Conservation (phyloP, 2,888 invertebrate species). For the Nowickia ferox region DNA sequence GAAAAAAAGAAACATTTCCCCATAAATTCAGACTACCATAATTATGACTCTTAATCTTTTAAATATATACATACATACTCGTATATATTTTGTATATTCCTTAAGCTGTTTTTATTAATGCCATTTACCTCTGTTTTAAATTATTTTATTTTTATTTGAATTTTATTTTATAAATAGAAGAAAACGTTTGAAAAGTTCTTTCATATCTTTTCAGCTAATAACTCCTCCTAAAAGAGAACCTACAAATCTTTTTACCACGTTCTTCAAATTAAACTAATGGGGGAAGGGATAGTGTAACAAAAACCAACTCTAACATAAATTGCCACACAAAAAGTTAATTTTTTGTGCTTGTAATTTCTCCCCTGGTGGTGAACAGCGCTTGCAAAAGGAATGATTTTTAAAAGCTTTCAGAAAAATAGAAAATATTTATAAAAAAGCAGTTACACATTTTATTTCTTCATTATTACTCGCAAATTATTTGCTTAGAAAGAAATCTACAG, state of each 20-base stretch:
- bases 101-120: constrained; percentile 3
- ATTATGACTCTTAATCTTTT: neutral
- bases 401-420: neutral
- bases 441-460: too few species aligned
- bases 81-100: neutral
- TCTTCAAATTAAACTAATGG: constrained; percentile 17
- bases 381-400: neutral
- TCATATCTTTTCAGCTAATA: constrained; percentile 1
- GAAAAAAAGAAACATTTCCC: neutral
- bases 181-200: neutral
- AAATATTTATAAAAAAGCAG: neutral
- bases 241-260: neutral
- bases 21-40: neutral
- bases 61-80: too few species aligned
- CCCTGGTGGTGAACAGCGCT: neutral
- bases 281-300: neutral
- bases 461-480: too few species aligned
- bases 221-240: neutral
- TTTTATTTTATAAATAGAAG: constrained; percentile 25
- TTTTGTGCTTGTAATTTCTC: constrained; percentile 1
- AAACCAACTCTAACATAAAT: constrained; percentile 49
- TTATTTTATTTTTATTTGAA: neutral
- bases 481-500: neutral
- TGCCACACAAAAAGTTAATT: constrained; percentile 61
- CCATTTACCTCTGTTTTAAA: constrained; percentile 26